Base-by-base conservation (phyloP, 2,113 vertebrate species). In the Dipodomys merriami region DNA sequence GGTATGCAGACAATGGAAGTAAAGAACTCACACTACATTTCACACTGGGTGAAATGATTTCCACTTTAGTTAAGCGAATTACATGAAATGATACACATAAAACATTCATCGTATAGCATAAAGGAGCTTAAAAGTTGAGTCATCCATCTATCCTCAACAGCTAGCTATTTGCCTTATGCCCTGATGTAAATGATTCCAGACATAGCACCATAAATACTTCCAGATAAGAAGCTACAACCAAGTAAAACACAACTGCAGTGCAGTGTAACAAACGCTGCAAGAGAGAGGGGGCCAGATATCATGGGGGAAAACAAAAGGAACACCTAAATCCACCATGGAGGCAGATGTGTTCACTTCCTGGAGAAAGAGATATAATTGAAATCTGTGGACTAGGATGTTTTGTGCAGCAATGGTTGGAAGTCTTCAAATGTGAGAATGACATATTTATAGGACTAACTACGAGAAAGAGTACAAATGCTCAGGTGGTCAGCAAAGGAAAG, bases 51-150 rank as follows among this genome's bases (percentile, higher is more conserved):
- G 35, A 30, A 68, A 67, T 46, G 72, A 19, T 19, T 65, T 60
- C 35, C 72, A 53, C 67, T 83, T 87, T 90, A 86, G 30, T 53
- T 69, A 84, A 78, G 69, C 90, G 18, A 25, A 90, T 69, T 73
- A 88, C 68, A 29, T 60, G 39, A 83, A 90, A 86, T 46, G 88
- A 91, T 62, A 10, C 20, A 78, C 2, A 7, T 16, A 33, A 62
- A 64, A 30, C 22, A 62, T 22, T 30, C 77, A 82, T 65, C 72
- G 57, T 27, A 20, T 25, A 90, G 33, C 83, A 77, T 35, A 33
- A 86, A 83, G 13, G 49, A 86, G 60, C 44, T 65, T 73, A 57
- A 57, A 57, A 57, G 15, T 57, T 57, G 53, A 57, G 12, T 39
- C 68, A 33, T 65, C 85, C 33, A 46, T 72, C 88, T 9, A 46